Base-by-base conservation (phyloP, 1,140 invertebrate genomes). In the Papilio xuthus region DNA sequence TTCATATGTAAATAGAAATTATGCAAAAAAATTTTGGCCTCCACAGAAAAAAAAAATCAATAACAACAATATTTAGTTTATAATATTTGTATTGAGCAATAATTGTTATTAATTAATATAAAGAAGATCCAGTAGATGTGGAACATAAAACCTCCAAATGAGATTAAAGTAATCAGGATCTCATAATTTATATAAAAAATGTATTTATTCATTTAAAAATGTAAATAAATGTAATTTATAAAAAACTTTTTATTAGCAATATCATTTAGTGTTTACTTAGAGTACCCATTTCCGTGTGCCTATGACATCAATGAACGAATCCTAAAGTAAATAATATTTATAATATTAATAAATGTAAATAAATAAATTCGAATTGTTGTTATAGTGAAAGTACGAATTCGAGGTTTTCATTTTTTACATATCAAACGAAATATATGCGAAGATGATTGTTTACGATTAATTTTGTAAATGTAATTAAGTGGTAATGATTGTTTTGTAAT, bases 391-490 rank as follows among this genome's bases (percentile, higher is more conserved):
- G 26, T 67, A 79, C 50, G 79, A 86, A 85, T 84, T 86, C 80
- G 89, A 89, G 90, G 90, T 93, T 93, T 92, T 91, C 87, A 89
- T 92, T 92, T 92, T 88, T 92, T 90, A 92, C 90, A 93, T 92
- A 92, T 93, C 91, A 92, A 86, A 83, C 81, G 78, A 89, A 88
- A 91, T 88, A 93, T 87, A 85, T 81, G 77, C 84, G 77, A 89
- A 83, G 81, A 82, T 80, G 79, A 79, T 84, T 78, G 81, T 88
- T 86, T 88, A 74, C 75, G 83, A 82, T 89, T 89, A 90, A 90
- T 89, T 92, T 90, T 92, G 90, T 91, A 88, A 89, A 86, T 86
- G 82, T 87, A 86, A 83, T 85, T 83, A 90, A 88, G 84, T 80
- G 85, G 88, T 87, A 90, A 84, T 82, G 85, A 88, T 92, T 91